These are phyloP conservation scores for Labeo calbasu DNA, from an alignment of 2,797 vertebrate species.

Conservation along the genomic window DNA sequence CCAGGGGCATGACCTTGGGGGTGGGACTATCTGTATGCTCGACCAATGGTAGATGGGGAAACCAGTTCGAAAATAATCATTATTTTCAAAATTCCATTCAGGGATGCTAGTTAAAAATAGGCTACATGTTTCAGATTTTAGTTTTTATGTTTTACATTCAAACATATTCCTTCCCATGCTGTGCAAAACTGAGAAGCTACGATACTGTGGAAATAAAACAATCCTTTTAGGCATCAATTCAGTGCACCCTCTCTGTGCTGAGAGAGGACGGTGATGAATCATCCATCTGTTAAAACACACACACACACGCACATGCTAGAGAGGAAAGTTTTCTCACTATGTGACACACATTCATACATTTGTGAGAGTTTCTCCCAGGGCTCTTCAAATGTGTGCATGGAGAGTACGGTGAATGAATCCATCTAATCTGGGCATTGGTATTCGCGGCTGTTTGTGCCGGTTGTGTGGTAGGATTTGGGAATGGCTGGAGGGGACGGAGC, in stretches of 20 bases:
- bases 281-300: conserved; percentile 50
- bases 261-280: conserved; percentile 52
- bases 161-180: conserved; percentile 41
- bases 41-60: neutral
- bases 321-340: conserved; percentile 49
- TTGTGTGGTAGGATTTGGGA: conserved; percentile 58
- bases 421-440: conserved; percentile 65
- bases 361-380: conserved; percentile 56
- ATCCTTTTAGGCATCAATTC: conserved; percentile 41
- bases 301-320: conserved; percentile 1
- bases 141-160: conserved; percentile 42
- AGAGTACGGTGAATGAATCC: conserved; percentile 56
- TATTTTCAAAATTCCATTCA: neutral
- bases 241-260: conserved; percentile 38
- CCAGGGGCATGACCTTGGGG: neutral
- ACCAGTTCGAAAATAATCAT: neutral
- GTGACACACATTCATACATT: conserved; percentile 55
- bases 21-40: neutral
- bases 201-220: conserved; percentile 35
- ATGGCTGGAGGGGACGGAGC: conserved; percentile 51
- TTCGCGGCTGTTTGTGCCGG: conserved; percentile 53
- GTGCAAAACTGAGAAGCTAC: conserved; percentile 48
- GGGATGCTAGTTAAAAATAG: neutral
- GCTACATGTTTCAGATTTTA: conserved; percentile 3
- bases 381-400: conserved; percentile 56